Base-by-base conservation (phyloP, 2,888 invertebrate species). In the Ctenicera cuprea region DNA sequence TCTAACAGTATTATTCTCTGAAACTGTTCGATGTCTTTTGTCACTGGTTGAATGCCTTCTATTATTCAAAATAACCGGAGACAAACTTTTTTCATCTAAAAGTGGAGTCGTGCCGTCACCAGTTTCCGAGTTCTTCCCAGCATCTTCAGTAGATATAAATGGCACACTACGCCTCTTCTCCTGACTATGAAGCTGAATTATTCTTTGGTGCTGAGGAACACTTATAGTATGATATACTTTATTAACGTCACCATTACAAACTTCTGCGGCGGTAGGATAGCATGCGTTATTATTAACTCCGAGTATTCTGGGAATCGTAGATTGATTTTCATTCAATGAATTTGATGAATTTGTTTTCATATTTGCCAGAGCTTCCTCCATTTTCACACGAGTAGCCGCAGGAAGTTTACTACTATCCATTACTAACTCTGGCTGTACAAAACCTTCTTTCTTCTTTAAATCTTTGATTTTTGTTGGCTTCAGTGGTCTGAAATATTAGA, bases 261-360 rank as follows among this genome's bases (percentile, higher is more conserved):
- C 85, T 87, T 95, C 94, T 41, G 93, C 93, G 0, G 94, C 93
- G 0, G 94, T 94, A 0, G 94, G 94, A 80, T 95, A 95, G 64
- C 92, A 91, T 0, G 84, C 80, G 68, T 87, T 86, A 64, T 85
- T 85, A 73, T 84, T 85, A 0, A 83, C 84, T 0, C 85, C 86
- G 4, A 86, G 76, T 16, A 86, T 78, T 64, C 80, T 77, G 1
- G 84, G 82, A 48, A 86, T 80, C 0, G 86, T 85, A 11, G 81
- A 80, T 50, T 85, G 85, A 61, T 83, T 81, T 63, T 82, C 81
- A 14, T 82, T 78, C n/a, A 82, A 71, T 7, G 80, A 78, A 20
- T 77, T 76, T 2, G 76, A 67, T 0, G 83, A 80, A 70, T 77
- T 78, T 20, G 74, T 68, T 70, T 82, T 82, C 80, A 85, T 83